These are phyloP conservation scores for Geodia barretti DNA, from an alignment of 37 sponge, comb jelly and placozoan species.

Conservation along the genomic window DNA sequence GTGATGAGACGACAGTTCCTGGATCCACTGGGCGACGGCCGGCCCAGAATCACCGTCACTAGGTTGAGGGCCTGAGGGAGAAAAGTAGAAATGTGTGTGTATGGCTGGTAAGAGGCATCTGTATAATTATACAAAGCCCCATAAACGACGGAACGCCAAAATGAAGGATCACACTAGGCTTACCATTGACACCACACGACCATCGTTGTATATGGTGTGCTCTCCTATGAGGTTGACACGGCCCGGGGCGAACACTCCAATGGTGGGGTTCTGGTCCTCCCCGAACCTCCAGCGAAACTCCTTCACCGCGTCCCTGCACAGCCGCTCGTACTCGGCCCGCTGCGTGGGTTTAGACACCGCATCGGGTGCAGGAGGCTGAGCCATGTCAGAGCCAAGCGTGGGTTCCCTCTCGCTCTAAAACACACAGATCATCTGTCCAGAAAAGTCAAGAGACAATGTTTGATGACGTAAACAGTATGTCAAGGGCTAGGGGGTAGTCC, in stretches of 20 bases:
- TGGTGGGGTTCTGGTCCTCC: constrained; percentile 28
- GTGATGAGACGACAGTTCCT: constrained; percentile 10
- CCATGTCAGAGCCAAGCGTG: too few relatives aligned
- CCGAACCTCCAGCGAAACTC: constrained; percentile 53
- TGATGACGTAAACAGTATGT: too few relatives aligned
- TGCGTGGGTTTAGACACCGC: not conserved
- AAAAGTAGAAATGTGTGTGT: not conserved
- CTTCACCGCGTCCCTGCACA: constrained; percentile 26
- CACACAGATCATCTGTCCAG: too few relatives aligned
- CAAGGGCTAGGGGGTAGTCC: too few relatives aligned
- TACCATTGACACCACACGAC: constrained; percentile 97
- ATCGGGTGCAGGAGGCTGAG: too few relatives aligned
- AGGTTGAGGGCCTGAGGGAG: constrained; percentile 64
- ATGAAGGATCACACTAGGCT: not conserved
- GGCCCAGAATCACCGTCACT: constrained; percentile 83
- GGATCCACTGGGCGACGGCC: constrained; percentile 9
- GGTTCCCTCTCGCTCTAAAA: too few relatives aligned
- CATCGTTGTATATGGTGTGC: constrained; percentile 98
- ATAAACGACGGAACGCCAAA: too few relatives aligned
- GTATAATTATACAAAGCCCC: too few relatives aligned
- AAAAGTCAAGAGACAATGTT: too few relatives aligned
- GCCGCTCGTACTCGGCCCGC: not conserved
- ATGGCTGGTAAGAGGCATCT: too few relatives aligned
- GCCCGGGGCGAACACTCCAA: constrained; percentile 88
- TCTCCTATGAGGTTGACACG: constrained; percentile 99